Base-by-base conservation (phyloP, 1,140 invertebrate species). In the Neotoxoptera formosana region DNA sequence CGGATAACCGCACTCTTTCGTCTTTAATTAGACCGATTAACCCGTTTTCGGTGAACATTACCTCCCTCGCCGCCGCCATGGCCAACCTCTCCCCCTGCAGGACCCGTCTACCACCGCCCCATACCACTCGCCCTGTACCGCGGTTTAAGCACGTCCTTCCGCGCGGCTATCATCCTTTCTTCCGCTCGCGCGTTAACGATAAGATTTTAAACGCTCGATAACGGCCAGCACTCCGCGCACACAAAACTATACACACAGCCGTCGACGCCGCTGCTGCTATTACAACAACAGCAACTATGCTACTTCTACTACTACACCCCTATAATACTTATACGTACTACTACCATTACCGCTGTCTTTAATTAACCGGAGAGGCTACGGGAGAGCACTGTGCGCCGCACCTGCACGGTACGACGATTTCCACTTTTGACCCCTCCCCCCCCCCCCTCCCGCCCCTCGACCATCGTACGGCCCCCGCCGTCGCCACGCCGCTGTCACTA, bases 121-220 rank as follows among this genome's bases (percentile, higher is more conserved):
- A 51, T 48, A n/a, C 25, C 25, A 45, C 84, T 30, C 36, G 25
- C 45, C 56, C 14, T 20, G 17, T 8, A 17, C n/a, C 45, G 51
- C 45, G 30, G n/a, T 87, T 87, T n/a, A 48, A 87, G 45, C 30
- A 47, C 45, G 30, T 87, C n/a, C 48, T n/a, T n/a, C 51, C 20
- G 8, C 87, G 20, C 41, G 20, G 41, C 41, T 1, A 41, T 41
- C 41, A 45, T 41, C 45, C 83, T 86, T 89, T 51, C 87, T 30
- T 87, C 45, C 17, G 25, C 76, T 6, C 34, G 23, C 53, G 25
- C 67, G 41, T 81, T 91, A 81, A 91, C 67, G 90, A 91, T 91
- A 67, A 91, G 90, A 91, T 81, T 91, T 67, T 91, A 91, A 91
- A 91, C 90, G 90, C 90, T 91, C 90, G 90, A 91, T 91, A 91